These are phyloP conservation scores for Calidris pugnax DNA, from an alignment of 2,113 vertebrate genomes.

Conservation along the genomic window DNA sequence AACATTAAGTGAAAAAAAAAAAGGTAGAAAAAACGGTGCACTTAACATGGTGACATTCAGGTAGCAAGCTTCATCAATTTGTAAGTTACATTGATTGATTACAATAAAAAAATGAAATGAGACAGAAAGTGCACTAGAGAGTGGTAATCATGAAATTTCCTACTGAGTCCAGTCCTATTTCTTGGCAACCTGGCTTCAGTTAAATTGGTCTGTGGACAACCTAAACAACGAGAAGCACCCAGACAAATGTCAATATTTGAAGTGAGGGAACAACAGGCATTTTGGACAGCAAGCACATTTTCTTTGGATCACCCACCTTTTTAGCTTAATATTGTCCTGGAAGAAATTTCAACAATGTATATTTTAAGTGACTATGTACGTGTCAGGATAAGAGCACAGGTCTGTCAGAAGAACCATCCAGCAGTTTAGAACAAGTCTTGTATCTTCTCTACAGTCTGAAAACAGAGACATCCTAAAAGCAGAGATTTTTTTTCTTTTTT, in stretches of 20 bases:
- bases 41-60: neutral
- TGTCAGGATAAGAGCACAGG: neutral
- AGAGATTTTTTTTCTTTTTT: neutral
- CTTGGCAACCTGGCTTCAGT: conserved; percentile 30
- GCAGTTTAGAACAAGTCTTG: neutral
- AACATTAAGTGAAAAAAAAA: neutral
- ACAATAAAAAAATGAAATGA: conserved; percentile 29
- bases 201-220: conserved; percentile 69
- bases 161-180: conserved; percentile 43
- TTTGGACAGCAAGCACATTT: conserved; percentile 71
- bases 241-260: conserved; percentile 79
- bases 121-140: conserved; percentile 44
- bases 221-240: conserved; percentile 72
- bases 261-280: conserved; percentile 59
- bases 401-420: neutral
- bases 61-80: neutral
- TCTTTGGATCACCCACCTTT: conserved; percentile 69
- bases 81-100: conserved; percentile 53
- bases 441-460: neutral
- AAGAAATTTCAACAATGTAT: conserved; percentile 49
- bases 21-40: neutral
- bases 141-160: conserved; percentile 54
- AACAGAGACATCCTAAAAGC: neutral
- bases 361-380: neutral
- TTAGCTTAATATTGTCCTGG: conserved; percentile 43